These are phyloP conservation scores for Drosophila biarmipes DNA, from an alignment of 1,140 invertebrate genomes.

Conservation along the genomic window DNA sequence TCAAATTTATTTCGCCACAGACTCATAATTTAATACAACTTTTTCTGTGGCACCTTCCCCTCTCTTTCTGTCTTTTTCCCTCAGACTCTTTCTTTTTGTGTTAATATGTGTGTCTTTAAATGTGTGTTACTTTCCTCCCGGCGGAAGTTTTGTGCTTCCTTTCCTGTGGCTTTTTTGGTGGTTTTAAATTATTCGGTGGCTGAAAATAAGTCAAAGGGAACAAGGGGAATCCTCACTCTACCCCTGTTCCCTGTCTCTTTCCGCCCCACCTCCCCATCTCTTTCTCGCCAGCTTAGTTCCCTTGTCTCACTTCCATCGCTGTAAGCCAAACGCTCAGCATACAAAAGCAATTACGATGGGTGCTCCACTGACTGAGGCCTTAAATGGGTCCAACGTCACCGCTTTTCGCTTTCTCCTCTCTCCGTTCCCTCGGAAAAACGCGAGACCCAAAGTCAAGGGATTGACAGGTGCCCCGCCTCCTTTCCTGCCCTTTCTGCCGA, in stretches of 20 bases:
- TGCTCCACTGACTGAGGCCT: slow-evolving; percentile 16
- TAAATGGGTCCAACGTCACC: slow-evolving; percentile 12
- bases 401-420: neutral
- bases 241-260: neutral
- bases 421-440: neutral
- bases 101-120: slow-evolving; percentile 12
- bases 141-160: slow-evolving; percentile 51
- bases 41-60: slow-evolving; percentile 18
- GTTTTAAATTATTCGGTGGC: slow-evolving; percentile 49
- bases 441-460: slow-evolving; percentile 34
- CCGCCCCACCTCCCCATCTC: neutral
- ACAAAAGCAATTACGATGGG: slow-evolving; percentile 66
- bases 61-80: neutral
- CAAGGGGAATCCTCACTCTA: too few relatives aligned
- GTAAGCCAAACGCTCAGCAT: slow-evolving; percentile 53
- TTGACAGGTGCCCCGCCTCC: slow-evolving; percentile 34
- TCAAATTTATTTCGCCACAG: slow-evolving; percentile 60
- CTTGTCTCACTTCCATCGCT: slow-evolving; percentile 38
- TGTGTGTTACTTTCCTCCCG: slow-evolving; percentile 48
- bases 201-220: slow-evolving; percentile 29
- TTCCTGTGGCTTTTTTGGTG: slow-evolving; percentile 32
- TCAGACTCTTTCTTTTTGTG: slow-evolving; percentile 11
- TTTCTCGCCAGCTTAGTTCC: slow-evolving; percentile 24
- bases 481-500: neutral
- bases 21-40: slow-evolving; percentile 61